Percentiles rank a stretch among this genome's conserved stretches.
Conservation (phyloP, 1,140 invertebrate species). For the Cyclina sinensis region DNA sequence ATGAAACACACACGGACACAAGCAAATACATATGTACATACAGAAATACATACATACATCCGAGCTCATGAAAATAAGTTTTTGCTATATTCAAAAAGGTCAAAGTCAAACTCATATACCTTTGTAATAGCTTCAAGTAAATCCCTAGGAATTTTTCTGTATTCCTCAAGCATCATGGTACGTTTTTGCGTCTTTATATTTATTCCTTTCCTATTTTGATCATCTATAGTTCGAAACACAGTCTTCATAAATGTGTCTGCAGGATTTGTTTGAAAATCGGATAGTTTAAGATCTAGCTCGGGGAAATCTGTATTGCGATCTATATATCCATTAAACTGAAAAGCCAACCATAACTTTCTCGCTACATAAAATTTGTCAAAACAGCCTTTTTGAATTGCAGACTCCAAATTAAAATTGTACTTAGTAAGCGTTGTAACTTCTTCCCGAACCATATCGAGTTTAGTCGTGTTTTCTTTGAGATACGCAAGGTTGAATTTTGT, state of each 20-base stretch:
- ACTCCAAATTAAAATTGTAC: slow-evolving; percentile 54
- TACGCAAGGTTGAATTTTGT: background rate
- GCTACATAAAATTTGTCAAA: slow-evolving; percentile 55
- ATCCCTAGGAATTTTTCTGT: background rate
- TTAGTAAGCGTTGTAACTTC: slow-evolving; percentile 23
- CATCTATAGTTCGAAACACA: background rate
- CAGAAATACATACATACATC: too few species aligned
- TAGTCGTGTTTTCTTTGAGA: slow-evolving; percentile 4
- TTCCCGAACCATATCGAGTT: background rate
- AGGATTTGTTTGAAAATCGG: background rate
- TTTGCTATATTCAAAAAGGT: slow-evolving; percentile 53
- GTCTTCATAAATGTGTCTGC: slow-evolving; percentile 27
- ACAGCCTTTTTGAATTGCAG: background rate
- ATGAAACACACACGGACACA: too few species aligned
- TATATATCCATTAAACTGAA: slow-evolving; percentile 63
- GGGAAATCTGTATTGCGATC: slow-evolving; percentile 26
- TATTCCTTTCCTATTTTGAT: background rate
- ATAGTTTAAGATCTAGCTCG: background rate
- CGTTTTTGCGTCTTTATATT: slow-evolving; percentile 13
- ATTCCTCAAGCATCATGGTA: slow-evolving; percentile 42
- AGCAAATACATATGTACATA: too few species aligned
- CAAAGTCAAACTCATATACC: slow-evolving; percentile 52
- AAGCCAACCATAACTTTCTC: slow-evolving; percentile 32
- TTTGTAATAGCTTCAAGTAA: background rate
- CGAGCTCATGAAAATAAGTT: background rate